Conservation (phyloP, 2,113 vertebrate genomes). For the Cinclus cinclus region DNA sequence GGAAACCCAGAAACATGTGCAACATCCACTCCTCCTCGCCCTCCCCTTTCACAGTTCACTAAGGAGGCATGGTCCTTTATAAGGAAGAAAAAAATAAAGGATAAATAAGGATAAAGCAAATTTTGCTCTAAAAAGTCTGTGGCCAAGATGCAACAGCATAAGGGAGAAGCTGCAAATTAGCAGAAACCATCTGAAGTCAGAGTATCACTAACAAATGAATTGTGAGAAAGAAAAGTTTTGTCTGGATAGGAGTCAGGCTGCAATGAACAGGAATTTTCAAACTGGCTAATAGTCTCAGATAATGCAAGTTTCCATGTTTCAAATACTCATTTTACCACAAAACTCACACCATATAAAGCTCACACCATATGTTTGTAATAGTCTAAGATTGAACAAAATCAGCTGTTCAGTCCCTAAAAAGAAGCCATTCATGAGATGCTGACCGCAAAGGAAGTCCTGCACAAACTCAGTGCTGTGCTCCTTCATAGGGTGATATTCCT, state of each 20-base stretch:
- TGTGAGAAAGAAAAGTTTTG: background rate
- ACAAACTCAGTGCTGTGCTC: background rate
- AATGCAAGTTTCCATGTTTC: background rate
- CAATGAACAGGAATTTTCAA: background rate
- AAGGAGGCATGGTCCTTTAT: slow-evolving; percentile 25
- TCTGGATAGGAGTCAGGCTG: background rate
- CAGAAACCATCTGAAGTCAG: background rate
- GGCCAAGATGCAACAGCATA: background rate
- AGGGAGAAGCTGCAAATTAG: background rate
- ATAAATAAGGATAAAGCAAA: background rate
- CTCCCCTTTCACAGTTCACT: slow-evolving; percentile 30
- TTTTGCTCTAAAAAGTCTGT: background rate
- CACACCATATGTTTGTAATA: background rate
- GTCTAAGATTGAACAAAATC: background rate
- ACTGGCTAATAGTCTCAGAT: background rate
- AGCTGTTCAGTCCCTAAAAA: background rate
- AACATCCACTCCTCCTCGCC: background rate
- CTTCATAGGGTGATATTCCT: background rate
- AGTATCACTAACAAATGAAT: background rate
- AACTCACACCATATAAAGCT: background rate
- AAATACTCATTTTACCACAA: background rate
- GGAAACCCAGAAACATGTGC: slow-evolving; percentile 48
- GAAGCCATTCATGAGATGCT: background rate
- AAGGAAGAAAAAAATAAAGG: slow-evolving; percentile 32
- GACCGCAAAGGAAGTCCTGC: background rate